phyloP scores from a whole-genome alignment of 2,797 vertebrate species.

The Danio kyathit region DNA sequence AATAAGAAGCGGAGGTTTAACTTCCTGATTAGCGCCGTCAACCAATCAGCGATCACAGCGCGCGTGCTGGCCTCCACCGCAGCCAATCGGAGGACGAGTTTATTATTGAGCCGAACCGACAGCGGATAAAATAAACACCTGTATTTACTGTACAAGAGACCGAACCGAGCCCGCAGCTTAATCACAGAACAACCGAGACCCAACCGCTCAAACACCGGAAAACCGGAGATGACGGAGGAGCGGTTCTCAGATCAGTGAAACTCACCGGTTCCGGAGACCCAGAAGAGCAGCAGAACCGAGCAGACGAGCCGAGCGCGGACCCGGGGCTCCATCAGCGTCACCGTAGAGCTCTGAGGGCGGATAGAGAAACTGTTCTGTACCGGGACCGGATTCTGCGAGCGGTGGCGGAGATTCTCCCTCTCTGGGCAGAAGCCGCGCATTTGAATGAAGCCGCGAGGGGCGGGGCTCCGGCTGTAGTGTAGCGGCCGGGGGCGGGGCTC shows the following conservation, averaged over 20 bases:
- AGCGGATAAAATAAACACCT: neutral
- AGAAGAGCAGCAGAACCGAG: slow-evolving; percentile 19
- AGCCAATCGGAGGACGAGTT: slow-evolving; percentile 1
- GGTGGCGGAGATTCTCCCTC: neutral
- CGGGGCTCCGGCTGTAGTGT: too few relatives aligned
- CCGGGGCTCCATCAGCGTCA: slow-evolving; percentile 26
- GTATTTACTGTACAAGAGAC: neutral
- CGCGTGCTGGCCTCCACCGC: neutral
- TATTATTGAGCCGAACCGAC: neutral
- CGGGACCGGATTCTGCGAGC: neutral
- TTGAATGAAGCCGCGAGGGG: slow-evolving; percentile 59
- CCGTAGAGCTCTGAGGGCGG: neutral
- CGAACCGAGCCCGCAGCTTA: neutral
- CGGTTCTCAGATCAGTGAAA: neutral
- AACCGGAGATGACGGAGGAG: too few relatives aligned
- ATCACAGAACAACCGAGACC: neutral
- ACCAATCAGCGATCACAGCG: slow-evolving; percentile 12
- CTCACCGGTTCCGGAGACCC: slow-evolving; percentile 6
- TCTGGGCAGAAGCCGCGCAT: slow-evolving; percentile 45
- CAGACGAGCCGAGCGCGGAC: slow-evolving; percentile 14
- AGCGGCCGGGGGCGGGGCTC: slow-evolving; percentile 68
- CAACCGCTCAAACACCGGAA: too few relatives aligned
- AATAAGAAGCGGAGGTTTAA: neutral
- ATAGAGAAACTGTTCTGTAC: neutral
- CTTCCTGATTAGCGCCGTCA: neutral